Evolutionary conservation across 2,797 vertebrate genomes (phyloP), one percentile per base, ranked within the genome.

Genomic region (Phoxinus dragarum): DNA sequence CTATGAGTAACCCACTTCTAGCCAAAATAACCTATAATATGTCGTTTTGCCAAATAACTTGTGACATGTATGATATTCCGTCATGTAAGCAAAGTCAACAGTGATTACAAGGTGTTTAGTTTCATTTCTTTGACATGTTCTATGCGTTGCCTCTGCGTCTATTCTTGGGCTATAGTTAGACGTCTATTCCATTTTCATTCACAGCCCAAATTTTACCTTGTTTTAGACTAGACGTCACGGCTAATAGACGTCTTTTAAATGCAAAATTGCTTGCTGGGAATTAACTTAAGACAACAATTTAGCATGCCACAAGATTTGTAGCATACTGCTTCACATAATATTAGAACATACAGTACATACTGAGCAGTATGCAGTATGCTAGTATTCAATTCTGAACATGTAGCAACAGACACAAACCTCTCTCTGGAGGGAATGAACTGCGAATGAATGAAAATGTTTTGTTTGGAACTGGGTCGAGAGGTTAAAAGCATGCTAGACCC

Each of bases 401-500:
- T n/a, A 67, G 52, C 54, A 82, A 47, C 27, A 44, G 74, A 80
- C 40, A 52, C 40, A 72, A 79, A 52, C 21, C 40, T 61, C 40
- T 84, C 61, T 61, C 38, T 79, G 38, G 38, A 69, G 49, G 74
- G 19, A 71, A 79, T n/a, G 40, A 61, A 72, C 66, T 72, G 75
- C 5, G 75, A 85, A 85, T 80, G 8, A 85, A 61, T 38, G 23
- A 85, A 80, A 80, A 73, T 47, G 56, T 74, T 80, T 71, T 64
- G 40, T 80, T 73, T 85, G 56, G 44, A 85, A 54, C 34, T 44
- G 34, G 68, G 68, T 64, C 40, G 77, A 38, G 68, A 54, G 77
- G 84, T 85, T 80, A 85, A 85, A 80, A 80, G 77, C 17, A 34
- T 54, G 67, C 78, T 68, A 81, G 74, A 88, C 74, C 79, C 44